A percentile compares a stretch with the other conserved stretches of the same genome.
phyloP scores from a whole-genome alignment of 2,888 invertebrate genomes.

The Spicauda simplicius region DNA sequence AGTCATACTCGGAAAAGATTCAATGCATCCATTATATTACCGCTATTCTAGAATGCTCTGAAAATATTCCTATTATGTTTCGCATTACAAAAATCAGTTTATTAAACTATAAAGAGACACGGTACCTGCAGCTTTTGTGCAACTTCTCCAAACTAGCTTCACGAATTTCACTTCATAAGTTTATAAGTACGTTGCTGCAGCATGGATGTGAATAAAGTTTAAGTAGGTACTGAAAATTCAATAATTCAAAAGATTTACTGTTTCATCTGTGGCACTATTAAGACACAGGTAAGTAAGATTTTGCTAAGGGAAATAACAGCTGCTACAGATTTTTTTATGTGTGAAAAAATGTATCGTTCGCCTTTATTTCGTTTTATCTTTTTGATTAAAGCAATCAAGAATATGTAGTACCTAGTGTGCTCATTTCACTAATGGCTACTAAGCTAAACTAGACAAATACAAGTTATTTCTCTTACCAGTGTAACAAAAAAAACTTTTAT shows the following conservation, averaged over 20 bases:
- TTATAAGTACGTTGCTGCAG: constrained; percentile 7
- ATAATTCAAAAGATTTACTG: constrained; percentile 5
- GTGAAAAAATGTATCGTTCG: too few relatives aligned
- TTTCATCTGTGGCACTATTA: too few relatives aligned
- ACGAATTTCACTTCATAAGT: constrained; percentile 18
- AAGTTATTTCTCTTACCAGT: too few relatives aligned
- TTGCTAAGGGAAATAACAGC: too few relatives aligned
- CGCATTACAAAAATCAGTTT: constrained; percentile 1
- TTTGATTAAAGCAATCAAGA: too few relatives aligned
- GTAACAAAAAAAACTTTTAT: too few relatives aligned
- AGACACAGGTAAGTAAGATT: too few relatives aligned
- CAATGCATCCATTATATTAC: constrained; percentile 3
- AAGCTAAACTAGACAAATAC: too few relatives aligned
- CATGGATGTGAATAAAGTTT: constrained; percentile 6
- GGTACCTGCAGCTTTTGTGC: constrained; percentile 9
- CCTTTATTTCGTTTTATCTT: too few relatives aligned
- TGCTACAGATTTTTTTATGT: too few relatives aligned
- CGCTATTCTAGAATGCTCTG: neutral
- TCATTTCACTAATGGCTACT: too few relatives aligned
- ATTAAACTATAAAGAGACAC: constrained; percentile 5
- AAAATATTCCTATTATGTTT: constrained; percentile 2
- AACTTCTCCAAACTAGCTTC: constrained; percentile 13
- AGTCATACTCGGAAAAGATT: constrained; percentile 19
- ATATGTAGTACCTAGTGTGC: too few relatives aligned
- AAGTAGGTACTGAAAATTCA: constrained; percentile 10